These are phyloP conservation scores for Jaculus jaculus DNA, from an alignment of 2,113 vertebrate genomes.

Conservation along the genomic window DNA sequence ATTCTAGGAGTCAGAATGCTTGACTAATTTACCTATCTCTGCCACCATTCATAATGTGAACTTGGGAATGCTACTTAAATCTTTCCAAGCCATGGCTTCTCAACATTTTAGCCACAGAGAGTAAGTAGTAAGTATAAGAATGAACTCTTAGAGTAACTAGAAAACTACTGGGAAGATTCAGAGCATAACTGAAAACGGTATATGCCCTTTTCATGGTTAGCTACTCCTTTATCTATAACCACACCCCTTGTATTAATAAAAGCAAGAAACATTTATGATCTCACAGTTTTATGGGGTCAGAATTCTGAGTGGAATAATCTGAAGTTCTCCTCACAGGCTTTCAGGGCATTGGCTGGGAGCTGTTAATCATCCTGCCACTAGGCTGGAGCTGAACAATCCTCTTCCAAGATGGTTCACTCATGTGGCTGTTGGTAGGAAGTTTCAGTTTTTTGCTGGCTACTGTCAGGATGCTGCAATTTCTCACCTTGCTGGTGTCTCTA, in stretches of 20 bases:
- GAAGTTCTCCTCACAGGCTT: background rate
- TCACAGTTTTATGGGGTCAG: background rate
- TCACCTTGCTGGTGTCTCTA: accelerated
- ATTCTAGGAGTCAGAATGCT: background rate
- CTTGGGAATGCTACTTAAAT: background rate
- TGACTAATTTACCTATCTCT: background rate
- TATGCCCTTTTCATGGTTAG: background rate
- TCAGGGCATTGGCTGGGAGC: background rate
- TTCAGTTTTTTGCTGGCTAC: background rate
- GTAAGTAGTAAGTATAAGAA: background rate
- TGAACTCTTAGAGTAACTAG: background rate
- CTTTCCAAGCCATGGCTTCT: background rate
- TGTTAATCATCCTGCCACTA: background rate
- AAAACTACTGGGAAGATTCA: background rate
- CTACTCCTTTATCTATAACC: background rate
- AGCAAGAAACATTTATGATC: background rate
- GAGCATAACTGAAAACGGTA: background rate
- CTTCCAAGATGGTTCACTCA: background rate
- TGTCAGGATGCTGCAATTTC: background rate
- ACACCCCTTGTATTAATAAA: background rate
- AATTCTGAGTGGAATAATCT: background rate
- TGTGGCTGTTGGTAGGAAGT: background rate
- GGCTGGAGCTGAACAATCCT: background rate
- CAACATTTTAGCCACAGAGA: background rate
- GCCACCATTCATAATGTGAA: background rate